A percentile compares a stretch with the other conserved stretches of the same genome.
Conservation (phyloP, 1,140 invertebrate species). For the Drosophila trapezifrons region DNA sequence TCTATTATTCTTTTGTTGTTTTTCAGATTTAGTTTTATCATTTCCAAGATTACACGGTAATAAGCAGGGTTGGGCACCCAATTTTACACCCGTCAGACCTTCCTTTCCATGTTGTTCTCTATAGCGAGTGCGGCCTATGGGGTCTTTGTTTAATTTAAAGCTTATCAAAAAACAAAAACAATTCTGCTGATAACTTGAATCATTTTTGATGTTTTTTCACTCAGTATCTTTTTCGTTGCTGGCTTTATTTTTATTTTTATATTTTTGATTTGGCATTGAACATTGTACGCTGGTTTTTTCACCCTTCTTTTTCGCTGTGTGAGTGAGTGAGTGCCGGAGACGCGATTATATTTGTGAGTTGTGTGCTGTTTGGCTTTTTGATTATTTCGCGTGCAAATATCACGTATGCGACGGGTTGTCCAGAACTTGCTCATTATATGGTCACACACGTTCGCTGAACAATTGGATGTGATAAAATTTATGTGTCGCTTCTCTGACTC, state of each 20-base stretch:
- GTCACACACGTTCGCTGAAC: conserved; percentile 58
- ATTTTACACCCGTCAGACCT: neutral
- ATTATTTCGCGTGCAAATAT: conserved; percentile 79
- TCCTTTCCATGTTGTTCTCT: neutral
- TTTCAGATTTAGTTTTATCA: no score
- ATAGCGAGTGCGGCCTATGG: neutral
- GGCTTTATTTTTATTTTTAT: conserved; percentile 57
- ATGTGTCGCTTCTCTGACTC: conserved; percentile 10
- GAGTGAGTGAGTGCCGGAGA: conserved; percentile 11
- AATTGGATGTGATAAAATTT: conserved; percentile 70
- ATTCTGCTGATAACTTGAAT: conserved; percentile 69
- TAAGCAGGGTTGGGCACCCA: neutral
- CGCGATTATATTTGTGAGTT: conserved; percentile 26
- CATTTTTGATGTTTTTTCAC: conserved; percentile 46
- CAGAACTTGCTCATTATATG: conserved; percentile 65
- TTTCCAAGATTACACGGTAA: no score
- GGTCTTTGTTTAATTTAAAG: conserved; percentile 74
- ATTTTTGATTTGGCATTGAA: conserved; percentile 76
- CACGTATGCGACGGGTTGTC: conserved; percentile 60
- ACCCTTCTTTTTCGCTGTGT: conserved; percentile 63
- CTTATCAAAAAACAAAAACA: conserved; percentile 63
- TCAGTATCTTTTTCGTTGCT: conserved; percentile 53
- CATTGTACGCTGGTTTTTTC: conserved; percentile 77
- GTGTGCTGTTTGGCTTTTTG: conserved; percentile 51
- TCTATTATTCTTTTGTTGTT: no score